These are phyloP conservation scores for Capitulum mitella DNA, from an alignment of 2,888 invertebrate species.

Conservation along the genomic window DNA sequence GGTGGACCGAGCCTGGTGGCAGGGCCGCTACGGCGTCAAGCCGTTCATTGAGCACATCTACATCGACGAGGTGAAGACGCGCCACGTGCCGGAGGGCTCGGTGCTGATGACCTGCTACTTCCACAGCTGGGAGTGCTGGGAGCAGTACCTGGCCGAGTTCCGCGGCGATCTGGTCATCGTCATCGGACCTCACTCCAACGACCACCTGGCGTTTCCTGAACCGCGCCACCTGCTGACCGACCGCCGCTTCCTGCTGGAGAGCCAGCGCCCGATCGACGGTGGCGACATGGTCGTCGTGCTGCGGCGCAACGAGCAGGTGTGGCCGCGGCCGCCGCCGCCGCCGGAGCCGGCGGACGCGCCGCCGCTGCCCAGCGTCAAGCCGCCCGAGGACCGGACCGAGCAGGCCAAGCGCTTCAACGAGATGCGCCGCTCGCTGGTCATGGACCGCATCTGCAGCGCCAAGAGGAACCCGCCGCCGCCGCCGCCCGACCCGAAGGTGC, in stretches of 20 bases:
- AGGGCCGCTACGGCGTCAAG: slow-evolving; percentile 63
- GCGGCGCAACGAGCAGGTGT: background rate
- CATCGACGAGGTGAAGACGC: slow-evolving; percentile 47
- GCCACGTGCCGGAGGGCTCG: slow-evolving; percentile 39
- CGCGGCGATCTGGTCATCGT: slow-evolving; percentile 60
- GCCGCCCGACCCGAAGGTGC: background rate
- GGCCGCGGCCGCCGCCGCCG: slow-evolving; percentile 20
- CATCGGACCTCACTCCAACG: slow-evolving; percentile 54
- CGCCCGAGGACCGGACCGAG: background rate
- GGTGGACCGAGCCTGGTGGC: slow-evolving; percentile 74
- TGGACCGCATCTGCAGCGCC: slow-evolving; percentile 20
- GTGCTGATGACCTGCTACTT: slow-evolving; percentile 75
- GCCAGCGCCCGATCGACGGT: background rate
- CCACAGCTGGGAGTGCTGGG: slow-evolving; percentile 62
- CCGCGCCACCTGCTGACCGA: slow-evolving; percentile 4
- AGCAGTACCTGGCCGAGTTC: slow-evolving; percentile 57
- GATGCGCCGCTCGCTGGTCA: slow-evolving; percentile 18
- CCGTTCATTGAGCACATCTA: slow-evolving; percentile 60
- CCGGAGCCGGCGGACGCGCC: background rate
- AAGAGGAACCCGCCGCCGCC: background rate
- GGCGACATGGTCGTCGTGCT: background rate
- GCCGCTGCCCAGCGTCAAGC: background rate
- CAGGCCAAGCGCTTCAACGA: background rate
- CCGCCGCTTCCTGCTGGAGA: background rate
- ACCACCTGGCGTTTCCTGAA: slow-evolving; percentile 42